These are phyloP conservation scores for Ictalurus punctatus DNA, from an alignment of 2,113 vertebrate genomes.

Conservation along the genomic window DNA sequence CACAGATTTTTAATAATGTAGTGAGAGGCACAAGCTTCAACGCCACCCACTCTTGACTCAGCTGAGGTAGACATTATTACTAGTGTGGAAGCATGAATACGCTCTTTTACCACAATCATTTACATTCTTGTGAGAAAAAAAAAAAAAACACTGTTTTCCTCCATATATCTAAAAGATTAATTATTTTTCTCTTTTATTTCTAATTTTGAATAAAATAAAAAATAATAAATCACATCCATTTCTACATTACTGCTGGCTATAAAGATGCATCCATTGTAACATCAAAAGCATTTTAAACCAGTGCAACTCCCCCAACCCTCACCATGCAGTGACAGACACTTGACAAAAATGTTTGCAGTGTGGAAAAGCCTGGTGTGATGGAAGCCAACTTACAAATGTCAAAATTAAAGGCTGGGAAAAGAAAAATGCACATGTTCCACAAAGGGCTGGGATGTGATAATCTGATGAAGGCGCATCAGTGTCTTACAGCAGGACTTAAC, in stretches of 20 bases:
- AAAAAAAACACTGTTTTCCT: slow-evolving; percentile 71
- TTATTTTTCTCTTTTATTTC: slow-evolving; percentile 59
- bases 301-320: slow-evolving; percentile 74
- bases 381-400: slow-evolving; percentile 37
- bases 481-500: slow-evolving; percentile 47
- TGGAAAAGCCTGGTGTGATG: slow-evolving; percentile 56
- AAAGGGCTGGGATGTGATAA: slow-evolving; percentile 35
- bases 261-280: slow-evolving; percentile 75
- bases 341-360: slow-evolving; percentile 55
- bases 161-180: slow-evolving; percentile 57
- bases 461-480: slow-evolving; percentile 32
- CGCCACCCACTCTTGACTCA: slow-evolving; percentile 80
- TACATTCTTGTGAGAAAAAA: slow-evolving; percentile 77
- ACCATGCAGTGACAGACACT: slow-evolving; percentile 65
- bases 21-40: slow-evolving; percentile 74
- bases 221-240: slow-evolving; percentile 49
- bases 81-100: slow-evolving; percentile 88
- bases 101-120: slow-evolving; percentile 89
- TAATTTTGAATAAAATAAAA: slow-evolving; percentile 43
- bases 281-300: slow-evolving; percentile 68
- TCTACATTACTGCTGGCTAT: slow-evolving; percentile 76
- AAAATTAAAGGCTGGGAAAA: slow-evolving; percentile 41
- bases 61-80: slow-evolving; percentile 85
- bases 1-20: slow-evolving; percentile 69
- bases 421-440: slow-evolving; percentile 56